These are phyloP conservation scores for Syngnathus floridae DNA, from an alignment of 2,113 vertebrate genomes.

Conservation along the genomic window DNA sequence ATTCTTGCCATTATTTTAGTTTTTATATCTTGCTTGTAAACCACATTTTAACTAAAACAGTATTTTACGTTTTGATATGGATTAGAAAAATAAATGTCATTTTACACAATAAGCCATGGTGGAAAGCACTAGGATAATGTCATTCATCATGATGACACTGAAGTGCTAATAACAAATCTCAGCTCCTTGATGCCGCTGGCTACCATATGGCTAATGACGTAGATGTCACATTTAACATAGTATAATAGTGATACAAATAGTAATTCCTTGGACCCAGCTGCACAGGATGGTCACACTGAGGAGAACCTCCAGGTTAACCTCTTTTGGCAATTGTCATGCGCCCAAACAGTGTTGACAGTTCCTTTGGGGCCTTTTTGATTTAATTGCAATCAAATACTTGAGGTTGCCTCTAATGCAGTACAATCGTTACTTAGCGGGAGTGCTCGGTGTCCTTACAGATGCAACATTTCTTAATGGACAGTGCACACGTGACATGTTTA, in stretches of 20 bases:
- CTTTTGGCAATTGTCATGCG: slow-evolving; percentile 10
- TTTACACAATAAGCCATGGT: background rate
- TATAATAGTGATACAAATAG: too few species aligned
- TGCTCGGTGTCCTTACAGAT: slow-evolving; percentile 5
- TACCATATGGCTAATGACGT: slow-evolving; percentile 30
- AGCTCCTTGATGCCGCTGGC: slow-evolving; percentile 26
- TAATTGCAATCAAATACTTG: slow-evolving; percentile 39
- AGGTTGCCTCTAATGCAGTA: slow-evolving; percentile 30
- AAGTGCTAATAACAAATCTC: slow-evolving; percentile 38
- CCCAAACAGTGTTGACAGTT: slow-evolving; percentile 15
- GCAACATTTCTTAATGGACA: slow-evolving; percentile 2
- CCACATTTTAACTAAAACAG: too few species aligned
- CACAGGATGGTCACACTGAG: background rate
- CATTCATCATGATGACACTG: slow-evolving; percentile 30
- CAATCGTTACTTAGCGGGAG: slow-evolving; percentile 29
- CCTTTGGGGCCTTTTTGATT: slow-evolving; percentile 31
- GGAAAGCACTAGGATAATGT: slow-evolving; percentile 21
- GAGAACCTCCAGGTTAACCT: slow-evolving; percentile 32
- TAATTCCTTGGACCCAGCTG: background rate
- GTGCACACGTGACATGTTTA: slow-evolving; percentile 17
- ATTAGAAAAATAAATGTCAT: background rate
- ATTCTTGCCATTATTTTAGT: too few species aligned
- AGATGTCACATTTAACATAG: slow-evolving; percentile 11
- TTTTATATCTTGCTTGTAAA: background rate
- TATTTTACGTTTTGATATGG: background rate